Conservation (phyloP, 2,113 vertebrate species). For the Plectropomus leopardus region DNA sequence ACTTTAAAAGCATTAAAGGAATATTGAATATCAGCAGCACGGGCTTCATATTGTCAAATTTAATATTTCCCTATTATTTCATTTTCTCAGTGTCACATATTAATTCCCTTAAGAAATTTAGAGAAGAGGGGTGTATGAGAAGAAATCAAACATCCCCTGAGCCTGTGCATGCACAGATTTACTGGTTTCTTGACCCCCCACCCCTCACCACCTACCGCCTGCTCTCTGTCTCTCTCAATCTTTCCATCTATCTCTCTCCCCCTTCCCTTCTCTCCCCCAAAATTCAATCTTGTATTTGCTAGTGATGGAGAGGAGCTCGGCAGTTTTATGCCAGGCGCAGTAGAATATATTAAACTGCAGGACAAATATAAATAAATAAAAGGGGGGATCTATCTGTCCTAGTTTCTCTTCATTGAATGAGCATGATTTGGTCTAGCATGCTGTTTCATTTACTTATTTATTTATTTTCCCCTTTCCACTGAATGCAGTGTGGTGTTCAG, state of each 20-base stretch:
- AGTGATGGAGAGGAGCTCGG: conserved; percentile 71
- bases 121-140: conserved; percentile 35
- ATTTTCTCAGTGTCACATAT: conserved; percentile 49
- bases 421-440: conserved; percentile 68
- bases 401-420: conserved; percentile 76
- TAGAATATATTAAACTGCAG: conserved; percentile 77
- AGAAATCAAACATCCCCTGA: conserved; percentile 59
- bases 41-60: conserved; percentile 46
- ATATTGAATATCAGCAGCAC: conserved; percentile 48
- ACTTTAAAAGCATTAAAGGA: conserved; percentile 61
- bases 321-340: conserved; percentile 70
- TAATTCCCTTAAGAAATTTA: conserved; percentile 36
- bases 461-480: conserved; percentile 34
- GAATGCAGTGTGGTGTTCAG: conserved; percentile 38
- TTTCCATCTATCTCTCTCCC: conserved; percentile 54
- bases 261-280: conserved; percentile 60
- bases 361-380: conserved; percentile 67
- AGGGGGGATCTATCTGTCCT: conserved; percentile 66
- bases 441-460: conserved; percentile 65
- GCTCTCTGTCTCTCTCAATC: conserved; percentile 60
- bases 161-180: conserved; percentile 64
- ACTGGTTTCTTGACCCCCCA: conserved; percentile 54
- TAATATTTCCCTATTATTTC: conserved; percentile 53
- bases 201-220: conserved; percentile 36
- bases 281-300: conserved; percentile 80